A percentile compares a stretch with the other conserved stretches of the same genome.
phyloP scores from a whole-genome alignment of 2,888 invertebrate species.

The Sacculina carcini region DNA sequence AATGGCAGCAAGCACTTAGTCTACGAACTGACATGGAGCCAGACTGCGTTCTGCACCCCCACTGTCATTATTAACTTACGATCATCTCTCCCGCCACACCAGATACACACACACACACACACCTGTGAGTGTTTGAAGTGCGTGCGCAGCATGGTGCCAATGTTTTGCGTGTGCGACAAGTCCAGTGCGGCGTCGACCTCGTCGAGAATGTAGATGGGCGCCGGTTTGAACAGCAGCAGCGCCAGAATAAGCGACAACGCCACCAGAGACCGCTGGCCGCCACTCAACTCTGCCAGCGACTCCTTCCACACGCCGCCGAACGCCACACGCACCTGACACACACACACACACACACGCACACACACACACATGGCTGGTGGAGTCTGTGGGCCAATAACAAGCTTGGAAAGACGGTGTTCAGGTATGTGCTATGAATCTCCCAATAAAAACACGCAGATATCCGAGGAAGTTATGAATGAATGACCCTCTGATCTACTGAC shows the following conservation, averaged over 20 bases:
- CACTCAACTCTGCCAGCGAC: conserved; percentile 76
- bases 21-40: too few relatives aligned
- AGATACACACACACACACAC: too few relatives aligned
- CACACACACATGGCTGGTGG: neutral
- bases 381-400: too few relatives aligned
- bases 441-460: neutral
- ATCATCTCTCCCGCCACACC: too few relatives aligned
- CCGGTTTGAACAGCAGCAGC: conserved; percentile 87
- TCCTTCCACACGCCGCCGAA: conserved; percentile 91
- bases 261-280: conserved; percentile 84
- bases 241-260: conserved; percentile 86
- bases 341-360: neutral
- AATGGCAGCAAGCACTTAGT: too few relatives aligned
- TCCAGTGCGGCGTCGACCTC: conserved; percentile 97
- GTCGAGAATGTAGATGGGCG: conserved; percentile 91
- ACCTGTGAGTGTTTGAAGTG: conserved; percentile 73
- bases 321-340: conserved; percentile 41
- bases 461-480: neutral
- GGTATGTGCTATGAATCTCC: neutral
- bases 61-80: too few relatives aligned
- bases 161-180: conserved; percentile 93
- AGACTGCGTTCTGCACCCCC: too few relatives aligned
- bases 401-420: neutral
- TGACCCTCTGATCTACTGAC: too few relatives aligned
- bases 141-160: conserved; percentile 71